Base-by-base conservation (phyloP, 2,113 vertebrate genomes). In the Quiscalus mexicanus region DNA sequence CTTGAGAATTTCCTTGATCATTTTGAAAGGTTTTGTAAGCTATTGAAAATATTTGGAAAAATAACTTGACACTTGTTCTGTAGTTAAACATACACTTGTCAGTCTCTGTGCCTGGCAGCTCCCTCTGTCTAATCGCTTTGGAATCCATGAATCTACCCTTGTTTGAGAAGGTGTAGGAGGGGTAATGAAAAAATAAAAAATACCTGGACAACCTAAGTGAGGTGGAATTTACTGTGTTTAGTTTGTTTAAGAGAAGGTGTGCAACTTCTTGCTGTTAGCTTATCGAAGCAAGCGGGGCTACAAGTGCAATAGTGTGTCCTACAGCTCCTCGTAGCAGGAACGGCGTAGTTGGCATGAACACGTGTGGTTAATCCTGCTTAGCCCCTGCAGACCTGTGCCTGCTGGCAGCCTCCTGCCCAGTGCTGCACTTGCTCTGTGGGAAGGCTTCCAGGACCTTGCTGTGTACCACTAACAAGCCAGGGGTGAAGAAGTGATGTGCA, bases 11-110 rank as follows among this genome's bases (percentile, higher is more conserved):
- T 91, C 67, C 67, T 12, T 62, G 41, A 56, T 79, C 3, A 5
- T 92, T 92, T 86, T 88, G 70, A 87, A 93, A 74, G 28, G 41
- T 93, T 86, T 86, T 90, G 15, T 85, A 94, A 94, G 52, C 67
- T 86, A 4, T 62, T n/a, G 69, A 64, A 93, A 91, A 87, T 67
- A 71, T 71, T 86, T 82, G 82, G 75, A 62, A 92, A 95, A 78
- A 50, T 28, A 55, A n/a, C 22, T 78, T 81, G 49, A 60, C 31
- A 7, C 65, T 81, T 89, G 56, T 64, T 96, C 49, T 81, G 39
- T 85, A 93, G 28, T 85, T 89, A 89, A 96, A 45, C 23, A 22
- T 80, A 25, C 10, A 5, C 33, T 83, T 76, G 41, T 68, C 69
- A 82, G 44, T 81, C 41, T 70, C 52, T 1, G 0, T 41, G 49